phyloP scores from a whole-genome alignment of 1,140 invertebrate genomes.

The Lycorma delicatula region DNA sequence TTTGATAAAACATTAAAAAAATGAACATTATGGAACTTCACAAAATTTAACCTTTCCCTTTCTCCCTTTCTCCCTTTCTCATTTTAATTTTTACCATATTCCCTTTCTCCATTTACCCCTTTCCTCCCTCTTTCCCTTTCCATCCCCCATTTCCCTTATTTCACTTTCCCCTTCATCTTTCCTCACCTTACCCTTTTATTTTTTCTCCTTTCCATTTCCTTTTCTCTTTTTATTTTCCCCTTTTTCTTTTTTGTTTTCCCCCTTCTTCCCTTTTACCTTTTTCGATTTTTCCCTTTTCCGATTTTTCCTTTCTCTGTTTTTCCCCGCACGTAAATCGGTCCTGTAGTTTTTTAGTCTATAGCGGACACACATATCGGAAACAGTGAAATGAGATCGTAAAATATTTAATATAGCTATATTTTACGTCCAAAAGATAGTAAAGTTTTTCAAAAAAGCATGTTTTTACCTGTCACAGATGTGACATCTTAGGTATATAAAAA shows the following conservation, averaged over 20 bases:
- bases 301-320: neutral
- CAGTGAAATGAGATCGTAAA: too few species aligned
- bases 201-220: neutral
- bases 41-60: too few species aligned
- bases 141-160: neutral
- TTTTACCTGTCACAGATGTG: too few species aligned
- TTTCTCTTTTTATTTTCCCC: neutral
- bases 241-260: neutral
- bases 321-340: too few species aligned
- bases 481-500: too few species aligned
- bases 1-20: too few species aligned
- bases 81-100: neutral
- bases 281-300: neutral
- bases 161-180: neutral
- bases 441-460: too few species aligned
- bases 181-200: neutral
- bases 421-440: too few species aligned
- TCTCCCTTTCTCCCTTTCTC: neutral
- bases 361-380: too few species aligned
- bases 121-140: neutral
- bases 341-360: too few species aligned
- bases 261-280: neutral
- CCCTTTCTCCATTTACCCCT: neutral
- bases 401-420: too few species aligned
- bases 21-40: too few species aligned